Evolutionary conservation across 2,113 vertebrate genomes (phyloP), one percentile per base, ranked within the genome.

Genomic region (Bucco capensis): DNA sequence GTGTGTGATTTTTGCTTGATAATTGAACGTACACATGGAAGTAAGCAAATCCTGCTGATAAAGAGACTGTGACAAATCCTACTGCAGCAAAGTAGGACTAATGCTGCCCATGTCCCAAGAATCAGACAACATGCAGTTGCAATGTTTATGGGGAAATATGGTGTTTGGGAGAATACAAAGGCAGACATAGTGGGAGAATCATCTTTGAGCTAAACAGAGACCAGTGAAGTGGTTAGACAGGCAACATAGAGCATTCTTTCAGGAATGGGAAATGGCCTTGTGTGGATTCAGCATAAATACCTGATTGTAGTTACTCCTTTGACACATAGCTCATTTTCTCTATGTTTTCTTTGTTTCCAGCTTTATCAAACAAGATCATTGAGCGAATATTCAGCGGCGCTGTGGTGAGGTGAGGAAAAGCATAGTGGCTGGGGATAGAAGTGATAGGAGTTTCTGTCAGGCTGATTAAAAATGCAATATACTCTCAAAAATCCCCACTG

Each of bases 321-420:
- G 53, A 93, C 44, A 42, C 91, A 57, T 77, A 61, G 74, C 76
- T 97, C 69, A 85, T 88, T 91, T 95, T 94, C 85, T 88, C 92
- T 3, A 5, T 76, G 54, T 92, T 92, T 94, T 95, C 82, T 93
- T 97, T 91, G 85, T 86, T 87, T 97, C 83, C 97, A 99, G 99
- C 99, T 51, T 98, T 98, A 51, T 99, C 99, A 57, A 99, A 97
- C 97, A 98, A 98, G 95, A 99, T 99, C 89, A 99, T 99, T 75
- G 99, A 99, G 95, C 97, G 99, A 76, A 97, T 99, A 98, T 99
- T 99, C 97, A 99, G 98, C 42, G 99, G 99, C 11, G 98, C 99
- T 46, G 99, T 99, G 69, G 99, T 99, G 92, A 98, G 99, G 99
- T 99, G 96, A 98, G 97, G 93, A 93, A 47, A 33, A 66, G 10